Percentiles rank a stretch among this genome's conserved stretches.
phyloP scores from a whole-genome alignment of 1,140 invertebrate genomes.

The Calephelis nemesis region DNA sequence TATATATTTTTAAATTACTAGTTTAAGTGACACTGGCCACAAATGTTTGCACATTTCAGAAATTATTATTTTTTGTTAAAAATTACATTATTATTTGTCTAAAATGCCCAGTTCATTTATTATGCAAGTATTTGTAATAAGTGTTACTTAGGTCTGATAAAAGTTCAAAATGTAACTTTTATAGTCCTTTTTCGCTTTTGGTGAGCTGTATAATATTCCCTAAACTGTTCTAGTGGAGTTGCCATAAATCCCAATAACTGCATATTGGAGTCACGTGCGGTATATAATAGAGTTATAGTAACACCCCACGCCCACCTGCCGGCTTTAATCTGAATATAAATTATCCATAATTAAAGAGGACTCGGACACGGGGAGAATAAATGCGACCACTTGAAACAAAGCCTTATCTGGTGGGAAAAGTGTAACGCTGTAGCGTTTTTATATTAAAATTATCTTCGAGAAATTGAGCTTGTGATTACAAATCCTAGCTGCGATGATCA shows the following conservation, averaged over 20 bases:
- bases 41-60: too few species aligned
- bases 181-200: neutral
- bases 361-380: slow-evolving; percentile 72
- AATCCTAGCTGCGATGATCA: too few species aligned
- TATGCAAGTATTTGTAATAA: too few species aligned
- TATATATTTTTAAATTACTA: too few species aligned
- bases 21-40: too few species aligned
- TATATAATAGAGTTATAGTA: slow-evolving; percentile 54
- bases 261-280: slow-evolving; percentile 61
- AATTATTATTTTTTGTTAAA: too few species aligned
- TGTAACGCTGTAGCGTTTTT: slow-evolving; percentile 19
- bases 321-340: slow-evolving; percentile 76
- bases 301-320: slow-evolving; percentile 50
- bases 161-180: too few species aligned
- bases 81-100: too few species aligned
- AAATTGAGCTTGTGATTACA: too few species aligned
- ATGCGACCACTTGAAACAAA: slow-evolving; percentile 74
- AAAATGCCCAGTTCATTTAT: too few species aligned
- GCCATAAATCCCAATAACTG: slow-evolving; percentile 57
- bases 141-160: too few species aligned
- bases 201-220: slow-evolving; percentile 21
- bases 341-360: slow-evolving; percentile 77
- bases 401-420: slow-evolving; percentile 36
- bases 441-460: neutral
- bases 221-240: slow-evolving; percentile 36